Conservation (phyloP, 2,797 vertebrate genomes). For the Coilia nasus region DNA sequence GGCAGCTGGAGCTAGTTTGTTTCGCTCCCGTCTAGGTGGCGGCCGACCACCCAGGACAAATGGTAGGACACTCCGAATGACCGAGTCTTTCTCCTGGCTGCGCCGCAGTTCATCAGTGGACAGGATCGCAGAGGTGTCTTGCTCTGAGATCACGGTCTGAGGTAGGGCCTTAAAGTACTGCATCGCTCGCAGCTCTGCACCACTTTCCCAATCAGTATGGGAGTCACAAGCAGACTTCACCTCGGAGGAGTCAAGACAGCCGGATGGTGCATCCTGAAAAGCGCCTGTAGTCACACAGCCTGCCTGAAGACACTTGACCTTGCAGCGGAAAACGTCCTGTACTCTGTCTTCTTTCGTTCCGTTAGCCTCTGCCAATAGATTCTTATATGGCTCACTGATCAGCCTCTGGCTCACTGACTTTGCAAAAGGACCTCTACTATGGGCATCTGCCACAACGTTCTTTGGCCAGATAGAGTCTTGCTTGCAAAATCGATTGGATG, state of each 20-base stretch:
- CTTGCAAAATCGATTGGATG: slow-evolving; percentile 34
- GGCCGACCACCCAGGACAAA: background rate
- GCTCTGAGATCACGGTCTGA: background rate
- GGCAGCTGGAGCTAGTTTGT: background rate
- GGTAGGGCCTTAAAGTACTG: background rate
- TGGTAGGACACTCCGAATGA: slow-evolving; percentile 11
- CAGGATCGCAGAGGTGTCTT: background rate
- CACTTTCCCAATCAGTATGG: too few relatives aligned
- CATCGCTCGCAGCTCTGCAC: background rate
- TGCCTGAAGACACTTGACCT: slow-evolving; percentile 20
- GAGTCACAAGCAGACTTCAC: too few relatives aligned
- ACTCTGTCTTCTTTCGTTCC: slow-evolving; percentile 24
- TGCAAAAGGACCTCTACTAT: slow-evolving; percentile 29
- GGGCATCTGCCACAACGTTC: slow-evolving; percentile 27
- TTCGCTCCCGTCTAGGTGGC: slow-evolving; percentile 26
- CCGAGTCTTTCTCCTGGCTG: slow-evolving; percentile 15
- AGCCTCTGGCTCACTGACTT: slow-evolving; percentile 26
- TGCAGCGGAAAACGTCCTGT: background rate
- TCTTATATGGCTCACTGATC: slow-evolving; percentile 19
- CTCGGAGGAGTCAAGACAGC: too few relatives aligned
- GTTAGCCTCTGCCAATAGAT: slow-evolving; percentile 9
- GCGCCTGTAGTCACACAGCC: background rate
- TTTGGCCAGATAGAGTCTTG: slow-evolving; percentile 28
- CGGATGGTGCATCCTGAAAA: background rate
- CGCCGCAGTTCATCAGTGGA: too few relatives aligned